phyloP scores from a whole-genome alignment of 1,140 invertebrate genomes.

The Microplitis mediator region DNA sequence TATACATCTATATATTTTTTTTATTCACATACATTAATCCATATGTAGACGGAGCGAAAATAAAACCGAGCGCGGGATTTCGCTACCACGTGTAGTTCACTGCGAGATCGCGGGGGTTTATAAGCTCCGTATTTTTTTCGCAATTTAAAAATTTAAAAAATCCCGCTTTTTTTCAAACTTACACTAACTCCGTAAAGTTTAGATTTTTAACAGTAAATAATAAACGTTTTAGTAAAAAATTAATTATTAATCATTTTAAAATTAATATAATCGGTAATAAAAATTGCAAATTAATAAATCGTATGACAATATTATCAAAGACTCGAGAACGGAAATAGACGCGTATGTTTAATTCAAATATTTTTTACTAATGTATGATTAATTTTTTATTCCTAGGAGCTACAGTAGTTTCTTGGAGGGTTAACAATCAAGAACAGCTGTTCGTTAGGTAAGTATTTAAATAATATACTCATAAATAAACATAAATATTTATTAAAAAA shows the following conservation, averaged over 20 bases:
- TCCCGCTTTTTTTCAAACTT: too few relatives aligned
- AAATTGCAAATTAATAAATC: too few relatives aligned
- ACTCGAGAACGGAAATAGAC: background rate
- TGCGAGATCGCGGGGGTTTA: slow-evolving; percentile 17
- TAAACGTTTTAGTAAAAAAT: background rate
- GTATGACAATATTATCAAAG: too few relatives aligned
- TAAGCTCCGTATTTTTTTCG: too few relatives aligned
- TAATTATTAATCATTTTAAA: background rate
- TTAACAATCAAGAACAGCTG: slow-evolving; percentile 92
- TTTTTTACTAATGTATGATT: background rate
- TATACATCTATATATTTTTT: background rate
- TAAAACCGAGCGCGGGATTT: background rate
- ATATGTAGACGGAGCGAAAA: background rate
- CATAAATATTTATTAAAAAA: background rate
- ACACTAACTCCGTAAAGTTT: too few relatives aligned
- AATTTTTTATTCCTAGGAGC: slow-evolving; percentile 73
- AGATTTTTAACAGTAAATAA: background rate
- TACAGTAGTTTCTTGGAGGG: slow-evolving; percentile 92
- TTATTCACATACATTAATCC: too few relatives aligned
- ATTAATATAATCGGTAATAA: too few relatives aligned
- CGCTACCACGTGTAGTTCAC: slow-evolving; percentile 20
- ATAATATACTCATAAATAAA: background rate
- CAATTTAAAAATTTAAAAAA: too few relatives aligned
- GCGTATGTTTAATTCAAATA: background rate
- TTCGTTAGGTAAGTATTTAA: slow-evolving; percentile 81